Conservation (phyloP, 30 jellyfish, hydroid and myxozoan species). For the Aurelia coerulea region DNA sequence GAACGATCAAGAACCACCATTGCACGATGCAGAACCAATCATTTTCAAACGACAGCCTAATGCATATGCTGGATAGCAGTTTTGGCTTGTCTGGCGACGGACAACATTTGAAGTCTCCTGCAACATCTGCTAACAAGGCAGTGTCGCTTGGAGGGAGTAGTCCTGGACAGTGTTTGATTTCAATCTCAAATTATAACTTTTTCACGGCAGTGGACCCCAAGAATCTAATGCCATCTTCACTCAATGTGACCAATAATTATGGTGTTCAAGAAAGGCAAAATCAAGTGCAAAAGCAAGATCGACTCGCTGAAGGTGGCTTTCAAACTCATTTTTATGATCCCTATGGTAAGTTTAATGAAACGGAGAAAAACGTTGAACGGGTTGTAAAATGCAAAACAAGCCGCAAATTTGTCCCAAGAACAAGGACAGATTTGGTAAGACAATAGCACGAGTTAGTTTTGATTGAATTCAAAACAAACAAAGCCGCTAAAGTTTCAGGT, state of each 20-base stretch:
- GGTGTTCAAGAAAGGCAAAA: neutral
- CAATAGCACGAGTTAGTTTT: too few species aligned
- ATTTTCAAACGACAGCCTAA: neutral
- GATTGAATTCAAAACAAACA: too few species aligned
- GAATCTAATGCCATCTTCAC: constrained; percentile 10
- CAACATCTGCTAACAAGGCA: neutral
- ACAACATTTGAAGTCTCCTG: neutral
- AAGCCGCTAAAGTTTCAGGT: too few species aligned
- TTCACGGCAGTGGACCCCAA: constrained; percentile 31
- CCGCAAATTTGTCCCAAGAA: too few species aligned
- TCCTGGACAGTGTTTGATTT: constrained; percentile 55
- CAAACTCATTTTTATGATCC: too few species aligned
- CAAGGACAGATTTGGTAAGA: too few species aligned
- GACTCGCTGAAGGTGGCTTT: too few species aligned
- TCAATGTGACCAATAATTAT: constrained; percentile 5
- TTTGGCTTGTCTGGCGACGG: constrained; percentile 2
- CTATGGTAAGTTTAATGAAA: too few species aligned
- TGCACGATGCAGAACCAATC: too few species aligned
- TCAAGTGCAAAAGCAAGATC: neutral
- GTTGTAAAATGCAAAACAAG: too few species aligned
- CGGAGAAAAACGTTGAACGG: too few species aligned
- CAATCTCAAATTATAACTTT: constrained; percentile 44
- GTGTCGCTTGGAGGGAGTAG: constrained; percentile 16
- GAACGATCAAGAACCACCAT: too few species aligned
- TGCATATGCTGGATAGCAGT: neutral